Base-by-base conservation (phyloP, 2,113 vertebrate species). In the Porphyrio hochstetteri region DNA sequence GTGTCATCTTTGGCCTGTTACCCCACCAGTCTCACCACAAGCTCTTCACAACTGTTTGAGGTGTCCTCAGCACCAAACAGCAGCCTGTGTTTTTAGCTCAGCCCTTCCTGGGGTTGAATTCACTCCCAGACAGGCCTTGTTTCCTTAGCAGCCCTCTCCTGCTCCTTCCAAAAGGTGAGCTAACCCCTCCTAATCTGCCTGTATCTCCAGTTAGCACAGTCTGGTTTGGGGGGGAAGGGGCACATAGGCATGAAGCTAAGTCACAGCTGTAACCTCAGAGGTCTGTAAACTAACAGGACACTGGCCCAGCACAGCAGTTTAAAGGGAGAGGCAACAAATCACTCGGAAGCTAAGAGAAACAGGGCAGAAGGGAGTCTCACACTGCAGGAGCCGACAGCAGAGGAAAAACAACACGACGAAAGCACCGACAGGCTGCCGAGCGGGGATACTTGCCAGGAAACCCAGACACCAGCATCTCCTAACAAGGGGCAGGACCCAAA, bases 391-490 rank as follows among this genome's bases (percentile, higher is more conserved):
- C 77, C 0, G 1, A 80, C 33, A 84, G 68, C 50, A 44, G 74
- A 89, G 46, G 52, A 81, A 91, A 91, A 96, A 83, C 84, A 88
- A 76, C 15, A 79, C 53, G 61, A 90, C 9, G 5, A 92, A 86
- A 95, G 72, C 65, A 84, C 40, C 1, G 7, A 86, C 64, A 16
- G 50, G 63, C 95, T 80, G 91, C 59, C 1, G 13, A 86, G 80
- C 3, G 17, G 81, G 28, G 63, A 15, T 14, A 59, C 56, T 65
- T 82, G 96, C 93, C 92, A 95, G 87, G 81, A 89, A 94, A 86
- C 20, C 60, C 84, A 81, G 86, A 65, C 81, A 36, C 72, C 68
- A 91, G 3, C 80, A 60, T 48, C 83, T 61, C 52, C 79, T 74
- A 38, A 65, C 0, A 3, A 89, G 77, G 59, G 64, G 77, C 33